Percentiles rank a stretch among this genome's conserved stretches.
Evolutionary conservation across 30 jellyfish, hydroid and myxozoan species (phyloP).

Genomic region (Mastigias papua): DNA sequence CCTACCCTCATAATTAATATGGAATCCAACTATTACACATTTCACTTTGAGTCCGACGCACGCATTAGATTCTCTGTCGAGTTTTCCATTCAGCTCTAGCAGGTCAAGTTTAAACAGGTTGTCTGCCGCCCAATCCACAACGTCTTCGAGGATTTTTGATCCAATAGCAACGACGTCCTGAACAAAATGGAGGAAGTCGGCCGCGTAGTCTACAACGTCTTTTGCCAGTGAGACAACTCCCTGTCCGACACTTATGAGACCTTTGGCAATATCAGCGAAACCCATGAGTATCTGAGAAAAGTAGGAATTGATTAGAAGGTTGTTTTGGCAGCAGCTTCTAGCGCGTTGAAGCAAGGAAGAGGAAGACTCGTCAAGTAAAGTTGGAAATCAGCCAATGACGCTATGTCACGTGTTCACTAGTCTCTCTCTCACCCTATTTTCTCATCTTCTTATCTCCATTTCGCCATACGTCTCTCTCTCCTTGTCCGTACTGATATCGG

Average conservation of each 20-base stretch:
- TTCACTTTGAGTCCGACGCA: slow-evolving; percentile 72
- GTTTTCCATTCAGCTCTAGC: slow-evolving; percentile 41
- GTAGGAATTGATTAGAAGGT: not conserved
- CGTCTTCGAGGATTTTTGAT: slow-evolving; percentile 2
- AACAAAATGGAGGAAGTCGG: slow-evolving; percentile 38
- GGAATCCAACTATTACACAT: slow-evolving; percentile 52
- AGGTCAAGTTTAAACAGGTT: slow-evolving; percentile 37
- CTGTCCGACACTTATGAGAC: slow-evolving; percentile 58
- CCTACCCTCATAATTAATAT: slow-evolving; percentile 38
- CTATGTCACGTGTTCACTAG: too few species aligned
- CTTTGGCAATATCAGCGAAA: slow-evolving; percentile 69
- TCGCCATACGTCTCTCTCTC: too few species aligned
- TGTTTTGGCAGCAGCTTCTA: too few species aligned
- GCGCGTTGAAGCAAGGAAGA: not conserved
- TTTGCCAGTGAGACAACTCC: slow-evolving; percentile 61
- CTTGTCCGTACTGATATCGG: too few species aligned
- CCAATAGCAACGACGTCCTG: slow-evolving; percentile 56
- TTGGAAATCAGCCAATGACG: too few species aligned
- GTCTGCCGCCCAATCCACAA: slow-evolving; percentile 38
- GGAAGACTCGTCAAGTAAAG: too few species aligned
- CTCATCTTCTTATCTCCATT: too few species aligned
- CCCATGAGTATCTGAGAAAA: slow-evolving; percentile 68
- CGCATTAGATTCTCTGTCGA: slow-evolving; percentile 62
- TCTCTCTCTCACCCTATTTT: too few species aligned
- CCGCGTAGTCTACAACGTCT: slow-evolving; percentile 52